phyloP scores from a whole-genome alignment of 2,888 invertebrate genomes.

The Nomada ruficornis region DNA sequence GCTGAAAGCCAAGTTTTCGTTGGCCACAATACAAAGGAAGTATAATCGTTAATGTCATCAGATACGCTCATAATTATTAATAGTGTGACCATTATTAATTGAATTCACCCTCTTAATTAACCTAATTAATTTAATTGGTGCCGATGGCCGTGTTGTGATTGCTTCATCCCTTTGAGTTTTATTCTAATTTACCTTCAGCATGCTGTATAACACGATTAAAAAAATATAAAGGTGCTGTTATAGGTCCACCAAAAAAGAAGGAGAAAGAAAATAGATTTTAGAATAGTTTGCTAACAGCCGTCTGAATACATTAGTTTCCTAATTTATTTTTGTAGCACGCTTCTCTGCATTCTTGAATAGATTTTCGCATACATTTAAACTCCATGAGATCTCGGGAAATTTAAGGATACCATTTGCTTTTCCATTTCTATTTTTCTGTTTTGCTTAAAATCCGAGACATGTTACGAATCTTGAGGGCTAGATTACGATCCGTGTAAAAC shows the following conservation, averaged over 20 bases:
- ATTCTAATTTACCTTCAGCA: neutral
- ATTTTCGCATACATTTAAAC: conserved; percentile 15
- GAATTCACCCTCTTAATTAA: conserved; percentile 8
- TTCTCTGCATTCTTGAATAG: neutral
- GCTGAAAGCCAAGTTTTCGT: neutral
- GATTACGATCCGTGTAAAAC: conserved; percentile 3
- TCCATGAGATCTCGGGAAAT: neutral
- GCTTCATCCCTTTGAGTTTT: neutral
- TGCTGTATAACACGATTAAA: no score
- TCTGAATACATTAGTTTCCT: neutral
- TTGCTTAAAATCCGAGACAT: neutral
- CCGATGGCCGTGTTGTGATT: neutral
- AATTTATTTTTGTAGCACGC: neutral
- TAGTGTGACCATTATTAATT: neutral
- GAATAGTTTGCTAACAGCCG: no score
- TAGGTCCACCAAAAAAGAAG: neutral
- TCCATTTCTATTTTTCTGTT: neutral
- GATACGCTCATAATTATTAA: conserved; percentile 3
- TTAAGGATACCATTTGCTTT: neutral
- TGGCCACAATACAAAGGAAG: neutral
- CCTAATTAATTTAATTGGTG: conserved; percentile 32
- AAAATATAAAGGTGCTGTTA: no score
- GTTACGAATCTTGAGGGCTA: neutral
- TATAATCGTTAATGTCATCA: conserved; percentile 14
- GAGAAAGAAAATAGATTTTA: no score